Base-by-base conservation (phyloP, 2,888 invertebrate species). In the Abrostola triplasia region DNA sequence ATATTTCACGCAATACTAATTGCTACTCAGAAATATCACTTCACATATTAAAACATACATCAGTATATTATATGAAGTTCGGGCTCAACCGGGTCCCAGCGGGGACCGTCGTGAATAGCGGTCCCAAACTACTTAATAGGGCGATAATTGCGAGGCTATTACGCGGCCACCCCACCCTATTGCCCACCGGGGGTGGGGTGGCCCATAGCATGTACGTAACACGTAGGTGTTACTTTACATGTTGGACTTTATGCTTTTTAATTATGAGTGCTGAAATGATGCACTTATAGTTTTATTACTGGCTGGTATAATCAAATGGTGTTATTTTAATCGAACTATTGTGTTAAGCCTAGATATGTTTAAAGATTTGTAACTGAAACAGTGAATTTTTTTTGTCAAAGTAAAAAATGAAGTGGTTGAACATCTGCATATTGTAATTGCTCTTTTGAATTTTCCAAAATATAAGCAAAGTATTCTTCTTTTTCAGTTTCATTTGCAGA, bases 61-160 rank as follows among this genome's bases (percentile, higher is more conserved):
- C 48, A 50, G 12, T 58, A 58, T 72, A 67, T 67, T 24, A 24
- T 24, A 70, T 53, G 60, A 70, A 70, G 54, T 75, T 71, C 37
- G 58, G 51, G 58, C 66, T 77, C 79, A 59, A 77, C 53, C 60
- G 38, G 56, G 62, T 77, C 78, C 75, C 76, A 77, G 74, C 67
- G 73, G 79, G 80, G 76, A 86, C 64, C 87, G 83, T 79, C 80
- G 77, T 77, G 79, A 83, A 87, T 84, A 76, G 84, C 80, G 83
- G 83, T 82, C 86, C 89, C 83, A 84, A 92, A 93, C 92, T 92
- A 90, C 89, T 92, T 92, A 93, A 93, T 93, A 91, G 91, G 88
- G 90, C 85, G 92, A 93, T 93, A 93, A 93, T 93, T 93, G 91
- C 80, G 81, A 65, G 80, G 84, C 89, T 84, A 91, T 92, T 89